Evolutionary conservation across 2,888 invertebrate species (phyloP), one percentile per base, ranked within the genome.

Genomic region (Stegophylla sp.): DNA sequence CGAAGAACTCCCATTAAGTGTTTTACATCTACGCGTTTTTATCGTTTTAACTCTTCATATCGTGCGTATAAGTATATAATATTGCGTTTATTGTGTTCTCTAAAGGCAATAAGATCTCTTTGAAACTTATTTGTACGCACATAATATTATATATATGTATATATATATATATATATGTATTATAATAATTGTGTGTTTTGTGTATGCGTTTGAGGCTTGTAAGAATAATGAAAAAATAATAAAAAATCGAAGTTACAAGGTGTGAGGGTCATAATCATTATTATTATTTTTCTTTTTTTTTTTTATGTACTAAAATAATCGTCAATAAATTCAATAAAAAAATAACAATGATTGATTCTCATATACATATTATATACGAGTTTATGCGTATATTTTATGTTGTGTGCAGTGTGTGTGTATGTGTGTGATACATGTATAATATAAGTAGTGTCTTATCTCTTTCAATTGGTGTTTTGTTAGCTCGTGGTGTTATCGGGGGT

Each of bases 381-480:
- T n/a, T n/a, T n/a, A n/a, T n/a, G n/a, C n/a, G n/a, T n/a, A n/a
- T n/a, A n/a, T n/a, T n/a, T n/a, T n/a, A n/a, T n/a, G n/a, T n/a
- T n/a, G n/a, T n/a, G n/a, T n/a, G 56, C 56, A 9, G 34, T 23
- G 56, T 56, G 20, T 45, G 45, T 23, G 56, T 56, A 56, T 12
- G 45, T 45, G 1, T 45, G 12, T 12, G 45, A 45, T 9, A 12
- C 12, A 63, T 28, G 12, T 28, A 34, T 63, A 34, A 34, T 48
- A 48, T 74, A 53, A 53, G 12, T 3, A 53, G 12, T 3, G 73
- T 63, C 56, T 77, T 59, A 67, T 69, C 61, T 69, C 23, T 69
- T 61, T 43, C 69, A 79, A 79, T 79, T 79, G 79, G 71, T 79
- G 61, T 79, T 79, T 79, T 79, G 71, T 79, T 79, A 71, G 48